These are phyloP conservation scores for Lasiurus borealis DNA, from an alignment of 2,113 vertebrate species.

Conservation along the genomic window DNA sequence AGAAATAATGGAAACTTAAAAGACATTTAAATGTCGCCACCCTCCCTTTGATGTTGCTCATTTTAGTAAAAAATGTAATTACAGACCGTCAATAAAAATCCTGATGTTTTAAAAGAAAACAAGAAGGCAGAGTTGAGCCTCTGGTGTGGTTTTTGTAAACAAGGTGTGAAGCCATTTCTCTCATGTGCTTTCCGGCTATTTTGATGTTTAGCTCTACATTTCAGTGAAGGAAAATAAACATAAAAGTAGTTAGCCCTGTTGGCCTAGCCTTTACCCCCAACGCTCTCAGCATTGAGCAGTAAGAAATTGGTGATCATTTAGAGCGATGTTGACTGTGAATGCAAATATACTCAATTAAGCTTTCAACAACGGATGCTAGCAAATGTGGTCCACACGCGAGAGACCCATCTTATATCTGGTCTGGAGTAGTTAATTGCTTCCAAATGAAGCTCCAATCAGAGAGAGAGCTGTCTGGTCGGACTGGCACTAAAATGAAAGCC, in stretches of 20 bases:
- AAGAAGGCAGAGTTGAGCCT: background rate
- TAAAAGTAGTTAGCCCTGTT: constrained; percentile 23
- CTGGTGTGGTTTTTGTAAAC: background rate
- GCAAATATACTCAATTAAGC: constrained; percentile 67
- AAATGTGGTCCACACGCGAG: constrained; percentile 45
- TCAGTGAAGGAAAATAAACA: constrained; percentile 26
- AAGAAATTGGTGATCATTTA: constrained; percentile 17
- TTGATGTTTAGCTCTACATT: background rate
- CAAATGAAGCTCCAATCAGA: constrained; percentile 72
- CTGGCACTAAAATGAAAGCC: constrained; percentile 59
- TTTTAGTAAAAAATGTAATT: background rate
- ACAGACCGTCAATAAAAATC: background rate
- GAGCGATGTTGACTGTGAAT: constrained; percentile 29
- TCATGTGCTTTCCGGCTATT: background rate
- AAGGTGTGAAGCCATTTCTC: background rate
- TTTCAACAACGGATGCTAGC: constrained; percentile 62
- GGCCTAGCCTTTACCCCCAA: background rate
- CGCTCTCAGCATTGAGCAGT: background rate
- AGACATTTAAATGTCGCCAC: background rate
- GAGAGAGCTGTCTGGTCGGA: constrained; percentile 47
- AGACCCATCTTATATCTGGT: constrained; percentile 71
- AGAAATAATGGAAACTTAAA: background rate
- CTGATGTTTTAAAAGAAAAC: background rate
- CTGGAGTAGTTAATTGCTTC: constrained; percentile 73
- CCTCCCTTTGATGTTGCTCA: background rate